Percentiles rank a stretch among this genome's conserved stretches.
Evolutionary conservation across 1,140 invertebrate genomes (phyloP).

Genomic region (Colletes gigas): DNA sequence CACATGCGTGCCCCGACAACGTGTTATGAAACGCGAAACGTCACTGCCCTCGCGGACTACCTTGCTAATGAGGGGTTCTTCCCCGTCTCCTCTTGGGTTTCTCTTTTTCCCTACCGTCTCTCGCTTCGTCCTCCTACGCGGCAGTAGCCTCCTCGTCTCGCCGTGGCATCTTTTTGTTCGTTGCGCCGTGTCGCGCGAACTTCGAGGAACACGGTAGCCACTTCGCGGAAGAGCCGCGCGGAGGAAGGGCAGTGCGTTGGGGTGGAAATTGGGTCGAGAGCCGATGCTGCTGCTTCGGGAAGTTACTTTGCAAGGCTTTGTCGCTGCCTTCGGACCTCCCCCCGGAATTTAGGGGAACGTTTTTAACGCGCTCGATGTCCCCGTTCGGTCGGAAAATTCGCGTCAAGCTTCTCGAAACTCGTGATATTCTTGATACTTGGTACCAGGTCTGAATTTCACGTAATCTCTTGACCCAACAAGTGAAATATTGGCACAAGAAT

Average conservation of each 20-base stretch:
- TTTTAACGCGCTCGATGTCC: too few relatives aligned
- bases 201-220: slow-evolving; percentile 21
- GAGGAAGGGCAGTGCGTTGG: too few relatives aligned
- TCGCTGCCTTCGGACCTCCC: background rate
- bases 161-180: slow-evolving; percentile 23
- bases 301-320: background rate
- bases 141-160: background rate
- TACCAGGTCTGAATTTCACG: too few relatives aligned
- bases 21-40: slow-evolving; percentile 63
- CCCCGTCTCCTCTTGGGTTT: slow-evolving; percentile 7
- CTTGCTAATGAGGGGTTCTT: slow-evolving; percentile 61
- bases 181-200: slow-evolving; percentile 36
- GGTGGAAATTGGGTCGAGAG: slow-evolving; percentile 24
- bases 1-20: slow-evolving; percentile 48
- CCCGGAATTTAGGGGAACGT: too few relatives aligned
- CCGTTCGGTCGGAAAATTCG: too few relatives aligned
- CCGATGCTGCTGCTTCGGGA: background rate
- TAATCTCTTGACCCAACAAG: too few relatives aligned
- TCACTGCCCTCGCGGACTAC: slow-evolving; percentile 58
- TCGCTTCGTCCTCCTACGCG: background rate
- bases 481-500: too few relatives aligned
- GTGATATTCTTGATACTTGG: too few relatives aligned
- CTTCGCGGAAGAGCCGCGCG: slow-evolving; percentile 23
- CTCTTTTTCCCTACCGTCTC: background rate
- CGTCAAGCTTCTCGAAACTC: too few relatives aligned